Evolutionary conservation across 1,140 invertebrate genomes (phyloP).

Genomic region (Nasonia giraulti): DNA sequence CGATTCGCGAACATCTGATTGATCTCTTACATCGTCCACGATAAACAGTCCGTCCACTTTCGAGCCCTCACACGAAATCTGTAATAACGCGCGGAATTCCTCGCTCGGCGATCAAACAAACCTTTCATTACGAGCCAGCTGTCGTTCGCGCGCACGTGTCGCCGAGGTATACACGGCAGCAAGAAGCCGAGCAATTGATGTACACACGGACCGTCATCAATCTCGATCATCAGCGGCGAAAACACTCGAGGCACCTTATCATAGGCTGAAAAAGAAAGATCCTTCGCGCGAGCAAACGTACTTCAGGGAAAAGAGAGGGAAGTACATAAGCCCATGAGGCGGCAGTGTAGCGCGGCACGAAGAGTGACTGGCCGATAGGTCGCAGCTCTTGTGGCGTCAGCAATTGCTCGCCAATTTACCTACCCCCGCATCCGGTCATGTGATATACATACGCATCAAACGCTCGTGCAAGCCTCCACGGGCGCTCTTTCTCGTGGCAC

Average conservation of each 20-base stretch:
- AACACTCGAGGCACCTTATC: too few relatives aligned
- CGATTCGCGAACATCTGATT: too few relatives aligned
- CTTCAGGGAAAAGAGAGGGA: background rate
- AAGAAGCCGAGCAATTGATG: background rate
- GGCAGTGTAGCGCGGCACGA: constrained; percentile 51
- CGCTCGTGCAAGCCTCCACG: constrained; percentile 12
- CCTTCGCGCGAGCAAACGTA: too few relatives aligned
- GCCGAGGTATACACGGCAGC: background rate
- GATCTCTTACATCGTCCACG: too few relatives aligned
- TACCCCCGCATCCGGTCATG: constrained; percentile 75
- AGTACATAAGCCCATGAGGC: background rate
- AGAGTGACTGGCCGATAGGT: constrained; percentile 70
- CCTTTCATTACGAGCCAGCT: too few relatives aligned
- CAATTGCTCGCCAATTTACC: constrained; percentile 75
- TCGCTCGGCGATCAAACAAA: too few relatives aligned
- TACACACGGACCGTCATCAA: background rate
- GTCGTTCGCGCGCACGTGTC: background rate
- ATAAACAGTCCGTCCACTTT: too few relatives aligned
- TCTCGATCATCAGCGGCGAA: background rate
- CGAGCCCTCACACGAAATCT: too few relatives aligned
- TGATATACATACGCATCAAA: constrained; percentile 46
- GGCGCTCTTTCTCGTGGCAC: background rate
- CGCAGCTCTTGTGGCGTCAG: constrained; percentile 72
- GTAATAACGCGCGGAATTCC: too few relatives aligned
- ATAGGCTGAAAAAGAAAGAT: too few relatives aligned